A percentile compares a stretch with the other conserved stretches of the same genome.
These are phyloP conservation scores for Barbus barbus DNA, from an alignment of 2,113 vertebrate species.

Conservation along the genomic window DNA sequence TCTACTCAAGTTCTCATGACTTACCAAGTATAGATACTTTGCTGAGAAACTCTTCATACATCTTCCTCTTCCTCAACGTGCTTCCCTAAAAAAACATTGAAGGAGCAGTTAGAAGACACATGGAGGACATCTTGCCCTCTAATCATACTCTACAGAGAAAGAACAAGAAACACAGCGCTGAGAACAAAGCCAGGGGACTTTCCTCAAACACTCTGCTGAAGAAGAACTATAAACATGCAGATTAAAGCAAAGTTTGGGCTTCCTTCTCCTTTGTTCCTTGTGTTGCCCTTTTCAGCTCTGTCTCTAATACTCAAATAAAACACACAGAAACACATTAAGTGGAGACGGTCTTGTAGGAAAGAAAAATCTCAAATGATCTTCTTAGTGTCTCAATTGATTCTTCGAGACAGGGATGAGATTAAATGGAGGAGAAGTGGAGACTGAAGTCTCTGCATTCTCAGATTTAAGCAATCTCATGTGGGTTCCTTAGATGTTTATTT, in stretches of 20 bases:
- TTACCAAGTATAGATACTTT: slow-evolving; percentile 97
- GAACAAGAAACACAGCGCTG: slow-evolving; percentile 29
- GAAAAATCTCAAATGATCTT: background rate
- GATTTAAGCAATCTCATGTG: too few species aligned
- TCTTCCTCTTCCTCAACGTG: slow-evolving; percentile 94
- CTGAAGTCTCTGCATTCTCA: background rate
- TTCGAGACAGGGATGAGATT: background rate
- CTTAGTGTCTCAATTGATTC: background rate
- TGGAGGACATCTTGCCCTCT: background rate
- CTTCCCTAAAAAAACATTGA: slow-evolving; percentile 80
- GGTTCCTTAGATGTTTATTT: too few species aligned
- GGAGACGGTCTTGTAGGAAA: background rate
- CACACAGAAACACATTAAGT: slow-evolving; percentile 12
- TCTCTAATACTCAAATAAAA: slow-evolving; percentile 17
- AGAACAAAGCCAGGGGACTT: slow-evolving; percentile 35
- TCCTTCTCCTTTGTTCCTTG: slow-evolving; percentile 12
- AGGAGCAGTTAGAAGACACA: slow-evolving; percentile 1
- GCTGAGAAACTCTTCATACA: slow-evolving; percentile 97
- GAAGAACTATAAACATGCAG: slow-evolving; percentile 22
- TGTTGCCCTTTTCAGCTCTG: background rate
- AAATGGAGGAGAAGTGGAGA: background rate
- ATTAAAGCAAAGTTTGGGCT: slow-evolving; percentile 29
- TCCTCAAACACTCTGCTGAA: background rate
- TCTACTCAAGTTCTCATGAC: slow-evolving; percentile 42
- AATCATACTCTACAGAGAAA: background rate